Evolutionary conservation across 2,797 vertebrate species (phyloP).

Genomic region (Sebastiscus tertius): DNA sequence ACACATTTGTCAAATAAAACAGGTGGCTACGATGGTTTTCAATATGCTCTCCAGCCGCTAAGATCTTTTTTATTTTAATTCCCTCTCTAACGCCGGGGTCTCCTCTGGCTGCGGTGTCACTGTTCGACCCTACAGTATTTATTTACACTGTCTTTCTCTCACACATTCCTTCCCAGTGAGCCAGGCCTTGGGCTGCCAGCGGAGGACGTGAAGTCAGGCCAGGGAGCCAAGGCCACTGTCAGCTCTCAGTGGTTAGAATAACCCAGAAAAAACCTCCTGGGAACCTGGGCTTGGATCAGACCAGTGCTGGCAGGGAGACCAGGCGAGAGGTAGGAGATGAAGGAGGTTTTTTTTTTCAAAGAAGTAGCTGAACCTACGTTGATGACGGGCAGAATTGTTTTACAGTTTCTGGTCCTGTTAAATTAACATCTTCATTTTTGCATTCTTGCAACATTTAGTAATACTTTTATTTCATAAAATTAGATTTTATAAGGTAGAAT

Average conservation of each 20-base stretch:
- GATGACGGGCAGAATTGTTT: neutral
- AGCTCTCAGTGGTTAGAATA: constrained; percentile 79
- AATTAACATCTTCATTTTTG: neutral
- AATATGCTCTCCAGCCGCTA: neutral
- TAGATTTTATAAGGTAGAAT: neutral
- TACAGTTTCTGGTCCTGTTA: neutral
- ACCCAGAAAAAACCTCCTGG: constrained; percentile 72
- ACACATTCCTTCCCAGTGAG: constrained; percentile 95
- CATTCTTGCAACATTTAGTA: neutral
- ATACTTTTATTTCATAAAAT: neutral
- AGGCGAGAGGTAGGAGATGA: constrained; percentile 42
- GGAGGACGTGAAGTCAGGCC: constrained; percentile 59
- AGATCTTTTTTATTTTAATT: constrained; percentile 7
- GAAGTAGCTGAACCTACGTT: neutral
- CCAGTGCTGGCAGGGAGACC: constrained; percentile 1
- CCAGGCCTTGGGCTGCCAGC: constrained; percentile 73
- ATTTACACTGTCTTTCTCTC: constrained; percentile 92
- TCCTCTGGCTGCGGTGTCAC: constrained; percentile 57
- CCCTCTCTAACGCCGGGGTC: constrained; percentile 23
- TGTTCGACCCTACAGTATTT: constrained; percentile 85
- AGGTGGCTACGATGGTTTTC: constrained; percentile 51
- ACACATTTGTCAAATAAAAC: constrained; percentile 18
- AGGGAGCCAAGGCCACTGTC: constrained; percentile 77
- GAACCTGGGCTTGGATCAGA: constrained; percentile 45
- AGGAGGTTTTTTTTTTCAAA: neutral